Base-by-base conservation (phyloP, 2,888 invertebrate species). In the Napeogenes sylphis region DNA sequence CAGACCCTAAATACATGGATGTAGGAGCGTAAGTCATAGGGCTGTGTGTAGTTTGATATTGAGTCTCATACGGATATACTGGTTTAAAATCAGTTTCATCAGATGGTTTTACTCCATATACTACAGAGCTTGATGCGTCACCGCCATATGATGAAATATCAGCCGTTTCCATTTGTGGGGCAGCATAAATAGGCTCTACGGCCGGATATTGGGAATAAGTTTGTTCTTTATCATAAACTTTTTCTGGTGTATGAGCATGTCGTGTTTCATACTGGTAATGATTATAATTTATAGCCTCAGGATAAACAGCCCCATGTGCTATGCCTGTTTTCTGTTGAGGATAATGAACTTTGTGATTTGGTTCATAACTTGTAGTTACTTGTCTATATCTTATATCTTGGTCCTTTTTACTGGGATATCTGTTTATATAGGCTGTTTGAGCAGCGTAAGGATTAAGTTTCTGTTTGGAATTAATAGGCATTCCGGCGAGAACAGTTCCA, bases 401-500 rank as follows among this genome's bases (percentile, higher is more conserved):
- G 63, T 89, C 87, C 66, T 88, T 89, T 68, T 88, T 89, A 0
- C 77, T 76, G 58, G 85, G 80, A 69, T 87, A 90, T 69, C 88
- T 79, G 55, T 84, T 85, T 3, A 82, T 70, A 63, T 87, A 79
- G 55, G 84, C 76, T 61, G 87, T 87, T 81, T 91, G 91, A 33
- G 80, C 85, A 55, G 85, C 84, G 65, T 91, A 89, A 4, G 91
- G 90, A 53, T 91, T 91, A 0, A 90, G 73, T 67, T 91, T 80
- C 68, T 89, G 81, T 70, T 91, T 81, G 8, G 91, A 78, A 59
- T 92, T 88, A 33, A 86, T 82, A 10, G 92, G 93, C 93, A 94
- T 93, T 33, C 95, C 94, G 59, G 94, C 94, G 59, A 95, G 88
- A 0, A 95, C 94, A 74, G 95, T 94, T 13, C 94, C 94, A 42